These are phyloP conservation scores for Himantopus leucocephalus DNA, from an alignment of 2,113 vertebrate species.

Conservation along the genomic window DNA sequence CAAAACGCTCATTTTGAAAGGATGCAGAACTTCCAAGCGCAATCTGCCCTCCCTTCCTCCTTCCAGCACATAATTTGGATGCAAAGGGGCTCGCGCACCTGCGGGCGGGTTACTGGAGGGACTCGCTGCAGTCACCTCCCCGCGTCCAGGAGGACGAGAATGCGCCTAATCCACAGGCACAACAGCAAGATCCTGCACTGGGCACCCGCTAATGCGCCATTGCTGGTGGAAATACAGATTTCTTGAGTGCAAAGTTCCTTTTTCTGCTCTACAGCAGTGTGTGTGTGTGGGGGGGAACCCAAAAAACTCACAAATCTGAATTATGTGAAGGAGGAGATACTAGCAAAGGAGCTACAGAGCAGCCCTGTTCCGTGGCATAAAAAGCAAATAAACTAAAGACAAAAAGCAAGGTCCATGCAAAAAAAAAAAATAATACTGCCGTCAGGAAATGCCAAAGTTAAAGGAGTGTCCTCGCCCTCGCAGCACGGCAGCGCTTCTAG, in stretches of 20 bases:
- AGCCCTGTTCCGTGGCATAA: background rate
- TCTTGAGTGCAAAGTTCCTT: fast-evolving
- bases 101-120: background rate
- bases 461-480: background rate
- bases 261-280: background rate
- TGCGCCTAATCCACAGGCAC: background rate
- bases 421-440: background rate
- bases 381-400: background rate
- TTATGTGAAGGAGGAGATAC: slow-evolving; percentile 21
- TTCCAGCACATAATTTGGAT: background rate
- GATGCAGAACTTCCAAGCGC: background rate
- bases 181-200: background rate
- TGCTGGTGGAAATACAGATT: background rate
- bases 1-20: background rate
- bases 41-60: slow-evolving; percentile 3
- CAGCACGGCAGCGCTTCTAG: background rate
- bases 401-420: slow-evolving; percentile 19
- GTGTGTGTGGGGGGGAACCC: background rate
- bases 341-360: background rate
- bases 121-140: background rate
- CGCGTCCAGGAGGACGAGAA: background rate
- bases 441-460: slow-evolving; percentile 67
- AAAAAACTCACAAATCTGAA: background rate
- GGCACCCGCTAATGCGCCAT: background rate
- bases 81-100: fast-evolving